Base-by-base conservation (phyloP, 2,888 invertebrate genomes). In the Leptodirus hochenwartii region DNA sequence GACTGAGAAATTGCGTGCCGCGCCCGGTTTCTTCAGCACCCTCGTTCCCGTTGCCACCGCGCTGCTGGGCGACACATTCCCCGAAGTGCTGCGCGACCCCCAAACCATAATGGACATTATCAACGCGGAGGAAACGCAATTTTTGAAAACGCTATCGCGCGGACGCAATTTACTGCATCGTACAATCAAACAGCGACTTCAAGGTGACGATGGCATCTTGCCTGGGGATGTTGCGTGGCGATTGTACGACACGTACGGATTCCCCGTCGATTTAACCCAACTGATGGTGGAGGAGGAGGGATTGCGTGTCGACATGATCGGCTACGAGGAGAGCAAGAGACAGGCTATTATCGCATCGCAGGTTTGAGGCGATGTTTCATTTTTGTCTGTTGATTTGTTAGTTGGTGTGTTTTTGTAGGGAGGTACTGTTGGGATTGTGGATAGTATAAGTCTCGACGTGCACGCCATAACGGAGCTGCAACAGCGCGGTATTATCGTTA, bases 181-280 rank as follows among this genome's bases (percentile, higher is more conserved):
- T 45, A 91, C 93, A 2, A 80, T 96, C 37, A 66, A 67, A 31
- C 90, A 88, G 52, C n/a, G n/a, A n/a, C n/a, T n/a, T n/a, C 58
- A 95, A 17, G 72, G 68, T 28, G 60, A 61, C 33, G 63, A 66
- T 2, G 76, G 71, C 47, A 60, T 69, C 26, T 62, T 96, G 37
- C 93, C 95, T 20, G 91, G 96, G 31, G 90, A 96, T 56, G 75
- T 98, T 27, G 95, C 96, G 2, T 98, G 98, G 98, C 69, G 93
- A 14, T 27, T 98, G 32, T 98, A 99, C 55, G 98, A 98, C 49
- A 99, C 98, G 0, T 98, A 96, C 51, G 98, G 98, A 11, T 99
- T 99, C 52, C 98, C 98, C 1, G 72, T 96, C 30, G 98, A 99
- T 64, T 66, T 99, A 37, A 99, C 98, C 1, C 79, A 82, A 45